These are phyloP conservation scores for Luehdorfia chinensis DNA, from an alignment of 1,140 invertebrate genomes.

Conservation along the genomic window DNA sequence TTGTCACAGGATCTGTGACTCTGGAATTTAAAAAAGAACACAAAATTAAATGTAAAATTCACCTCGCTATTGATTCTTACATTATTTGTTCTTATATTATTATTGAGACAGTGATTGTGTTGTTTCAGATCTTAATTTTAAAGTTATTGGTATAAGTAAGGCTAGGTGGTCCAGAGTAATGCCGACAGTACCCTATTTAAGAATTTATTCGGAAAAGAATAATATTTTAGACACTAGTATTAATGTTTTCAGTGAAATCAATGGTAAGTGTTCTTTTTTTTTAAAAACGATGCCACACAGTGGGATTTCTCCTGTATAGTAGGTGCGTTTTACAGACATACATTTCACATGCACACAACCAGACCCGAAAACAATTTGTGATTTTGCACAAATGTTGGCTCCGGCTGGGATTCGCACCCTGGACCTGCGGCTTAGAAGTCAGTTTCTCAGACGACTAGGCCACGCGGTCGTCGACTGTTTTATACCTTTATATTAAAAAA, in stretches of 20 bases:
- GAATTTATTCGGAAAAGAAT: slow-evolving; percentile 53
- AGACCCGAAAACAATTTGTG: no score
- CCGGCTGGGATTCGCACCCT: no score
- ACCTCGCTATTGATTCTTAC: neutral
- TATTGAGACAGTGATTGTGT: neutral
- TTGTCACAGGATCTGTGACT: slow-evolving; percentile 53
- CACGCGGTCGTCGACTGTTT: no score
- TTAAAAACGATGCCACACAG: no score
- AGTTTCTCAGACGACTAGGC: no score
- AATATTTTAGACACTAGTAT: slow-evolving; percentile 41
- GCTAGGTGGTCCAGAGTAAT: slow-evolving; percentile 50
- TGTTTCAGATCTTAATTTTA: slow-evolving; percentile 52
- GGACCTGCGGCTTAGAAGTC: no score
- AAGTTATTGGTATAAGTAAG: slow-evolving; percentile 46
- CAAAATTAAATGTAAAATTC: slow-evolving; percentile 48
- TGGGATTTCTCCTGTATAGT: no score
- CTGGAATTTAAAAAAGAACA: slow-evolving; percentile 49
- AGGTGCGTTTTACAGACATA: no score
- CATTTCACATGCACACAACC: no score
- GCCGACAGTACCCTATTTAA: slow-evolving; percentile 55
- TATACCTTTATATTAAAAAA: no score
- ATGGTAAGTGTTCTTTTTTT: slow-evolving; percentile 41
- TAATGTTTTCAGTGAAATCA: slow-evolving; percentile 42
- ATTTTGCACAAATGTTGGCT: no score
- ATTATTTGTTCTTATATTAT: slow-evolving; percentile 3